Evolutionary conservation across 1,140 invertebrate species (phyloP), one percentile per base, ranked within the genome.

Genomic region (Aphidius gifuensis): DNA sequence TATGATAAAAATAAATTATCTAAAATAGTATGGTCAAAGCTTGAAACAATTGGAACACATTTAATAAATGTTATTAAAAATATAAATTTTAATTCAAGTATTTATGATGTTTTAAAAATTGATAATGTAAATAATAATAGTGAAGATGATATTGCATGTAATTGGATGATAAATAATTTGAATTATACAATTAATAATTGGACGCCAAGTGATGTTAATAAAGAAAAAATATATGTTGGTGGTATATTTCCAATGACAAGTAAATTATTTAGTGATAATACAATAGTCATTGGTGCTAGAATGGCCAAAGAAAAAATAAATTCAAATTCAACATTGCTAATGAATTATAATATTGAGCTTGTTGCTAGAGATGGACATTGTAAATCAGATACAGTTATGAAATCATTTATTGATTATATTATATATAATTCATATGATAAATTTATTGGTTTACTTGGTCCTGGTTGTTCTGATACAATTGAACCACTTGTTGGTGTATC

Each of bases 381-480:
- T 74, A 83, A 85, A 58, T 79, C 90, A 0, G 91, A 92, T 71
- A 83, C 85, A 63, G 92, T 92, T 1, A 88, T 93, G 86, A 89
- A 87, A 66, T 81, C 85, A 0, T 92, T 92, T 72, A 92, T 94
- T 53, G 85, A 91, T 60, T 90, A 88, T 65, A 87, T 90, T 6
- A 74, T 83, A 4, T 77, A 83, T 21, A 79, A 81, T 38, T 77
- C 81, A 44, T 83, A 82, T 50, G 71, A 81, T 7, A 83, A 83
- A 40, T 73, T 92, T 43, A 81, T 89, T 46, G 91, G 90, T 5
- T 86, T 93, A 38, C 72, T 93, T 46, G 92, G 92, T n/a, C 92
- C 92, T 5, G 91, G 89, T 7, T 94, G 92, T 73, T 91, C 90
- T 5, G 91, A 93, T 73, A 92, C 91, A 1, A 88, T 93, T 0